Evolutionary conservation across 2,113 vertebrate genomes (phyloP).

Genomic region (Myiozetetes cayanensis): DNA sequence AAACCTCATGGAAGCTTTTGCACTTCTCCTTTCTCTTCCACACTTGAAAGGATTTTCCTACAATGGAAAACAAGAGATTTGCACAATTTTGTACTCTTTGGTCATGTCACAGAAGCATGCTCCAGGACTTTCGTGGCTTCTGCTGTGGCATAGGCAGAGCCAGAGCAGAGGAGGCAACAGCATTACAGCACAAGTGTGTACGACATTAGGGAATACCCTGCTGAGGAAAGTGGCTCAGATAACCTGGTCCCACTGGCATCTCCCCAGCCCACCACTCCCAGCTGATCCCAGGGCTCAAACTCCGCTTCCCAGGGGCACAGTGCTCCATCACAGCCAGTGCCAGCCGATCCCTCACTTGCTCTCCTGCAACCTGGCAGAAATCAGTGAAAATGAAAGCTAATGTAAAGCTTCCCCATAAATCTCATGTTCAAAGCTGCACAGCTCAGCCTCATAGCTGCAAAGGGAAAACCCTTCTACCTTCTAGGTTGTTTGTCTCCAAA

Average conservation of each 20-base stretch:
- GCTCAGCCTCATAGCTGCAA: neutral
- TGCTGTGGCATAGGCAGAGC: neutral
- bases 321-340: accelerated
- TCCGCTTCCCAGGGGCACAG: neutral
- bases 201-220: neutral
- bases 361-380: neutral
- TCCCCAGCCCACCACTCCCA: accelerated
- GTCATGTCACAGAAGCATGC: neutral
- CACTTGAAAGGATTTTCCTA: neutral
- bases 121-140: neutral
- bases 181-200: accelerated
- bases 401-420: neutral
- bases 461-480: neutral
- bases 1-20: neutral
- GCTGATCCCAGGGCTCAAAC: neutral
- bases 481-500: neutral
- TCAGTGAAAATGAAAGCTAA: neutral
- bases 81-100: neutral
- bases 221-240: neutral
- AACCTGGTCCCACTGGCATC: accelerated
- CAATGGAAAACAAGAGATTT: neutral
- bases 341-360: neutral
- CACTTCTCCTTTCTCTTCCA: neutral
- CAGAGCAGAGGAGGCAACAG: neutral
- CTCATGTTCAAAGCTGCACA: neutral